Base-by-base conservation (phyloP, 1,140 invertebrate species). In the Bombyx mandarina region DNA sequence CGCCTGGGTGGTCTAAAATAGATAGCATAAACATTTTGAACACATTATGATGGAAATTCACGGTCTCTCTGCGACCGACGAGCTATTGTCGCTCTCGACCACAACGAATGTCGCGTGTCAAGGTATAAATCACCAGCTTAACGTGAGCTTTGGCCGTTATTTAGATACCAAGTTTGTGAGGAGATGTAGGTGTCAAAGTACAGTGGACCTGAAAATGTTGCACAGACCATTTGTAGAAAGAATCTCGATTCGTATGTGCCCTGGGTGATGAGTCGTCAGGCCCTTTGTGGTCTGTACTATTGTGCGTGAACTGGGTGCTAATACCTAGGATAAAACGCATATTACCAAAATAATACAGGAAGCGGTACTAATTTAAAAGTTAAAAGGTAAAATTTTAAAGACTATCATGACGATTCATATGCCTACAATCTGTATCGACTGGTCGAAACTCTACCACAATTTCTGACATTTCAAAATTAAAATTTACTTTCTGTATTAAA, bases 31-130 rank as follows among this genome's bases (percentile, higher is more conserved):
- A 82, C 73, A 82, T 81, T 79, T 84, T 76, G 71, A 77, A 68
- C 71, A 77, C 65, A 83, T 86, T 86, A 82, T 86, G 66, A 86
- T 86, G 81, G 72, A 74, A 84, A 86, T 86, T 65, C 61, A 70
- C 65, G 64, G 69, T 70, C 73, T 69, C 65, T 69, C 70, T 68
- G 64, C 67, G 66, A 63, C 65, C 62, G 71, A 61, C 58, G 63
- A 60, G 62, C 62, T 66, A 72, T 83, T 86, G 80, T 86, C 54
- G 58, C 61, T 42, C 54, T 61, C 51, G 56, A 82, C 71, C 82
- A 82, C 72, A 73, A 84, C 82, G 64, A 82, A 86, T 83, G 73
- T 63, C 65, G 64, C 60, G 63, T 72, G 69, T 73, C 64, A 57
- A 58, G 58, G 60, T 52, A 58, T 52, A 48, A 54, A 43, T 42